These are phyloP conservation scores for Acleris sparsana DNA, from an alignment of 2,888 invertebrate species.

Conservation along the genomic window DNA sequence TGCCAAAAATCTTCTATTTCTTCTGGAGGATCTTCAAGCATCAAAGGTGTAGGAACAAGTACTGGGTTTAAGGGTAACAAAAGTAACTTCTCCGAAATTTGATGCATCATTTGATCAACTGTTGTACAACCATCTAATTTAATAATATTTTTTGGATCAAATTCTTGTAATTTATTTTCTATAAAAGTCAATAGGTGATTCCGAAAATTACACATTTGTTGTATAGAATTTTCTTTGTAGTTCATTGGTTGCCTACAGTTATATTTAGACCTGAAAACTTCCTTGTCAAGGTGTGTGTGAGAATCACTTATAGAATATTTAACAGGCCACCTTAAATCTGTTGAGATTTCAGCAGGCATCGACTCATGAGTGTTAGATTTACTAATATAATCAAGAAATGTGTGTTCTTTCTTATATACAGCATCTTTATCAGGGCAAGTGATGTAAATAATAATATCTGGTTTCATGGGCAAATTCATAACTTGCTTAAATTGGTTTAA, in stretches of 20 bases:
- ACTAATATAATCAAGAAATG: conserved; percentile 61
- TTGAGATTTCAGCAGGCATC: conserved; percentile 46
- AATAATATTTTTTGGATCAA: conserved; percentile 81
- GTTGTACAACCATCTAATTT: conserved; percentile 83
- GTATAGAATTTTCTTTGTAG: conserved; percentile 65
- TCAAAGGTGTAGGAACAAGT: conserved; percentile 68
- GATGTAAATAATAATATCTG: conserved; percentile 82
- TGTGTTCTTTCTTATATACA: conserved; percentile 63
- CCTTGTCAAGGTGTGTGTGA: conserved; percentile 49
- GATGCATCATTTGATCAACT: conserved; percentile 74
- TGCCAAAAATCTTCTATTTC: conserved; percentile 74
- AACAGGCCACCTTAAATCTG: conserved; percentile 63
- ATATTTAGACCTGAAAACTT: conserved; percentile 68
- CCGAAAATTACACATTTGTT: conserved; percentile 80
- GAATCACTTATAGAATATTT: conserved; percentile 59
- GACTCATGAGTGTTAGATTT: conserved; percentile 47
- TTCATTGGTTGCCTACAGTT: conserved; percentile 75
- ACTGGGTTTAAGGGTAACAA: conserved; percentile 60
- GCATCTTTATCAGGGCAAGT: conserved; percentile 81
- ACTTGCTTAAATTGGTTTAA: conserved; percentile 62
- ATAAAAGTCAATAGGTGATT: conserved; percentile 68
- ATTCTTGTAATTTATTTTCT: conserved; percentile 77
- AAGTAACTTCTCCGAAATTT: conserved; percentile 69
- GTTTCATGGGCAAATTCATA: conserved; percentile 61
- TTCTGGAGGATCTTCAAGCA: conserved; percentile 63